phyloP scores from a whole-genome alignment of 2,888 invertebrate species.

The Tigriopus californicus region DNA sequence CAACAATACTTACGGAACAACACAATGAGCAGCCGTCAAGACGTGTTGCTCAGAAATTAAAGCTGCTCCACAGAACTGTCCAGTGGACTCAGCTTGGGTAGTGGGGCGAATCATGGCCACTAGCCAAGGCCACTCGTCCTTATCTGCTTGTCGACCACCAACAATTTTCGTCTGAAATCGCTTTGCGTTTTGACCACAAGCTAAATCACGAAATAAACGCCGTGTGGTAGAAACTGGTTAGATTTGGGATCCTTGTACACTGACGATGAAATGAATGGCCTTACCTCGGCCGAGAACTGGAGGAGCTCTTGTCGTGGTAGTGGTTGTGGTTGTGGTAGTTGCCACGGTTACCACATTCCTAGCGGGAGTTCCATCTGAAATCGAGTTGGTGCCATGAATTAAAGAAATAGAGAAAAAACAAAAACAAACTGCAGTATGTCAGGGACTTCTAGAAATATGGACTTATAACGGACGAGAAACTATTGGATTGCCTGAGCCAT shows the following conservation, averaged over 20 bases:
- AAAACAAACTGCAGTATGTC: too few species aligned
- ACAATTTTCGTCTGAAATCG: slow-evolving; percentile 33
- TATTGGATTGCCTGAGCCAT: too few species aligned
- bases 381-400: background rate
- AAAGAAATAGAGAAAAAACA: background rate
- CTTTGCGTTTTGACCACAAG: slow-evolving; percentile 37
- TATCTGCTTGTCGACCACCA: slow-evolving; percentile 42
- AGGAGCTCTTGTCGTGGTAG: background rate
- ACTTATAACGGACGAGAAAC: too few species aligned
- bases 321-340: slow-evolving; percentile 1
- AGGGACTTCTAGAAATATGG: too few species aligned
- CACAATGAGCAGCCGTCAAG: slow-evolving; percentile 56
- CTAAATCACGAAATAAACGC: background rate
- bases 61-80: slow-evolving; percentile 58
- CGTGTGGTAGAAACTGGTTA: too few species aligned
- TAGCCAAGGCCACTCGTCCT: slow-evolving; percentile 64
- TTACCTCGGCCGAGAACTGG: background rate
- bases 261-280: too few species aligned
- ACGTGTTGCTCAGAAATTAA: slow-evolving; percentile 58
- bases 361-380: background rate
- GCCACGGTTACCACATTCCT: background rate
- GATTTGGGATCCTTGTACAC: too few species aligned
- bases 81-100: slow-evolving; percentile 11
- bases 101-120: slow-evolving; percentile 38
- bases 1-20: slow-evolving; percentile 33